phyloP scores from a whole-genome alignment of 2,113 vertebrate genomes.

The Perccottus glenii region DNA sequence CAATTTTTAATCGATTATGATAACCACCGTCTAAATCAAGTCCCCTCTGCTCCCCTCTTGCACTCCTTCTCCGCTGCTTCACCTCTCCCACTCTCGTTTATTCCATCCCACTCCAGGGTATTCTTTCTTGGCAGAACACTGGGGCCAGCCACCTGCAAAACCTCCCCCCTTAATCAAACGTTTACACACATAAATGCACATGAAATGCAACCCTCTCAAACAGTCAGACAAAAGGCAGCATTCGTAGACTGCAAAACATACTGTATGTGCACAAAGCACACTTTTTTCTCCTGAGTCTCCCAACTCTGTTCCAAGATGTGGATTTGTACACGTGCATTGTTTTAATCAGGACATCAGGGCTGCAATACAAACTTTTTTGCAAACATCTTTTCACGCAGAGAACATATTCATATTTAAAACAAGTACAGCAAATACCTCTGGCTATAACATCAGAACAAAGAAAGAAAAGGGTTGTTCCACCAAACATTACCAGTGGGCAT shows the following conservation, averaged over 20 bases:
- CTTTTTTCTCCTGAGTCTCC: conserved; percentile 42
- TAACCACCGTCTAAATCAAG: conserved; percentile 77
- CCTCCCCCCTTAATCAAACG: conserved; percentile 53
- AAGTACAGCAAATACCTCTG: conserved; percentile 32
- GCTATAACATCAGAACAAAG: conserved; percentile 40
- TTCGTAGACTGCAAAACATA: conserved; percentile 47
- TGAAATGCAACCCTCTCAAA: conserved; percentile 49
- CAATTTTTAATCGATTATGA: conserved; percentile 79
- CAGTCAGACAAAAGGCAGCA: conserved; percentile 54
- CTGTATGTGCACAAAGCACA: not conserved
- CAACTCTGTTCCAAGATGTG: conserved; percentile 61
- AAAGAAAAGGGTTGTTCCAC: conserved; percentile 66
- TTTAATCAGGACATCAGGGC: conserved; percentile 47
- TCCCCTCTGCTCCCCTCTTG: conserved; percentile 43
- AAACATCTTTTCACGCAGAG: conserved; percentile 14
- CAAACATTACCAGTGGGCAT: conserved; percentile 50
- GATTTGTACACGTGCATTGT: conserved; percentile 61
- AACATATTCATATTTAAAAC: conserved; percentile 43
- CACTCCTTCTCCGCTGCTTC: conserved; percentile 48
- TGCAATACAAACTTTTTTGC: conserved; percentile 30
- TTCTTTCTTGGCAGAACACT: conserved; percentile 79
- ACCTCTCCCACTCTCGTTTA: conserved; percentile 70
- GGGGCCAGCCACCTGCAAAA: conserved; percentile 79
- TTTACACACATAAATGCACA: conserved; percentile 35
- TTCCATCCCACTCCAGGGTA: conserved; percentile 76